Percentiles rank a stretch among this genome's conserved stretches.
Conservation (phyloP, 2,888 invertebrate species). For the Polymixis lichenea region DNA sequence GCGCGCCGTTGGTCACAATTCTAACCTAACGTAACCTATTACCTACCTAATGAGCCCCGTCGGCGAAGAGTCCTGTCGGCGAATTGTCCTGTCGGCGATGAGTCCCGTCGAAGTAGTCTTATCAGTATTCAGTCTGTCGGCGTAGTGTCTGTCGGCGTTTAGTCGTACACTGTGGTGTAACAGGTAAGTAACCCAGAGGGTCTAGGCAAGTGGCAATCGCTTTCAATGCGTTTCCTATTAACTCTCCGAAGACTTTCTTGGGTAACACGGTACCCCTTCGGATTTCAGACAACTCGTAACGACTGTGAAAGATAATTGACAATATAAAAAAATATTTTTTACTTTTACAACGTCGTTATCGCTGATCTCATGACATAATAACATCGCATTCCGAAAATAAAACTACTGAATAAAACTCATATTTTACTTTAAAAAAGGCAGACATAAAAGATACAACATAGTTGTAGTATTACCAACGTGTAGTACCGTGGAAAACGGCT, state of each 20-base stretch:
- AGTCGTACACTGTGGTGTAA: background rate
- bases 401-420: constrained; percentile 3
- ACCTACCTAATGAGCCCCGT: no score
- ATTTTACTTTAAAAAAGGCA: constrained; percentile 18
- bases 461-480: constrained; percentile 43
- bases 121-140: no score
- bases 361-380: background rate
- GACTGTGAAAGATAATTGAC: background rate
- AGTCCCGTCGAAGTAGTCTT: no score
- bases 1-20: no score
- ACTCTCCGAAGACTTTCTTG: background rate
- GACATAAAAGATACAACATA: constrained; percentile 39
- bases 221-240: background rate
- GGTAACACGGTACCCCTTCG: no score
- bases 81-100: no score
- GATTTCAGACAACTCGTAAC: no score
- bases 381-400: background rate
- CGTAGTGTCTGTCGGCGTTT: no score
- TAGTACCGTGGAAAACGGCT: constrained; percentile 47
- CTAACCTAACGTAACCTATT: no score
- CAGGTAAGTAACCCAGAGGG: background rate
- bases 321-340: background rate
- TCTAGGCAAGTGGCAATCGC: background rate
- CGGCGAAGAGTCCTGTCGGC: no score
- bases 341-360: background rate